phyloP scores from a whole-genome alignment of 2,888 invertebrate species.

The Pogonocherus hispidulus region DNA sequence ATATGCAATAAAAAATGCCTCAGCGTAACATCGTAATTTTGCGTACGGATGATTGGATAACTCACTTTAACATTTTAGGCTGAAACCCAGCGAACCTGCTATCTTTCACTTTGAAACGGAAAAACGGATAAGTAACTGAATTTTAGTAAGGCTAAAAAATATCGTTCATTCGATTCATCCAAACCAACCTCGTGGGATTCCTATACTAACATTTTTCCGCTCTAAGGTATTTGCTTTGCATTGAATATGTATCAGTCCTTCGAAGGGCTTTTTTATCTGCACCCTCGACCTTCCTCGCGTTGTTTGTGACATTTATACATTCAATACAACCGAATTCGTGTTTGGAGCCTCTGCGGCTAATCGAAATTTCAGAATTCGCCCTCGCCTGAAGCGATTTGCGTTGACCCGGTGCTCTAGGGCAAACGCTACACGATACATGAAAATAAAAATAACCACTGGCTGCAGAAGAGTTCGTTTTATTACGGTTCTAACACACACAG shows the following conservation, averaged over 20 bases:
- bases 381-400: not conserved
- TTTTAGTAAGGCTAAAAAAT: too few species aligned
- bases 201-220: not conserved
- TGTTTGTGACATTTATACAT: not conserved
- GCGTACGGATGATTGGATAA: too few species aligned
- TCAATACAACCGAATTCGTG: not conserved
- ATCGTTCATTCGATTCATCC: too few species aligned
- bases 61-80: too few species aligned
- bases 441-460: not conserved
- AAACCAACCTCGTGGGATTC: not conserved
- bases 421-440: not conserved
- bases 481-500: too few species aligned
- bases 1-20: too few species aligned
- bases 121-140: too few species aligned
- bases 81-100: too few species aligned
- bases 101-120: too few species aligned
- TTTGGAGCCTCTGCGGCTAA: not conserved
- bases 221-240: constrained; percentile 2
- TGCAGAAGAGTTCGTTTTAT: not conserved
- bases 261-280: not conserved
- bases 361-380: not conserved
- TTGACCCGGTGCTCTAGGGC: not conserved
- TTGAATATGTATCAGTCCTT: not conserved
- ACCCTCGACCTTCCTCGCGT: not conserved
- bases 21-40: too few species aligned